Evolutionary conservation across 1,140 invertebrate species (phyloP).

Genomic region (Drosophila watanabei): DNA sequence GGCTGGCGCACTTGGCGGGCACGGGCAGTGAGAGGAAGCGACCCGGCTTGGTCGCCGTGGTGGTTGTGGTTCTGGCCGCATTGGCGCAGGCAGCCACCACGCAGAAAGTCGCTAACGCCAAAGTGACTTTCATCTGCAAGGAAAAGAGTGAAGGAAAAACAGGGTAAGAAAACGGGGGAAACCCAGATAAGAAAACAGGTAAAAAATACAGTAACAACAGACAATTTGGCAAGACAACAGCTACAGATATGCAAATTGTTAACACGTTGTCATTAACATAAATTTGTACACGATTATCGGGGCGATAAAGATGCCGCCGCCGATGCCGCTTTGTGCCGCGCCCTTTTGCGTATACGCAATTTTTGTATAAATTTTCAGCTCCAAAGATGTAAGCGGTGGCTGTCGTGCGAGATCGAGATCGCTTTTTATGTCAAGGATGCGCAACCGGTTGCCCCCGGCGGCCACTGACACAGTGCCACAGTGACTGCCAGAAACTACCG

Average conservation of each 20-base stretch:
- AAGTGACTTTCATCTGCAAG: slow-evolving; percentile 84
- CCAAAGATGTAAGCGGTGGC: slow-evolving; percentile 69
- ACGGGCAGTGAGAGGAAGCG: slow-evolving; percentile 92
- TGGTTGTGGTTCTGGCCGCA: slow-evolving; percentile 83
- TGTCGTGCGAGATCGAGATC: slow-evolving; percentile 46
- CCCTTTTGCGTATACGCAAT: slow-evolving; percentile 74
- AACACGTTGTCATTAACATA: slow-evolving; percentile 64
- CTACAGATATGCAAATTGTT: slow-evolving; percentile 59
- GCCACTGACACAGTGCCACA: slow-evolving; percentile 81
- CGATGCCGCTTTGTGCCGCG: slow-evolving; percentile 31
- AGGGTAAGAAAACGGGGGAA: slow-evolving; percentile 11
- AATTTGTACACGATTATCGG: slow-evolving; percentile 63
- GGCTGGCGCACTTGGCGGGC: slow-evolving; percentile 92
- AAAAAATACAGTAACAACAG: slow-evolving; percentile 5
- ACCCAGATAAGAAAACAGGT: slow-evolving; percentile 11
- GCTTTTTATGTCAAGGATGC: slow-evolving; percentile 85
- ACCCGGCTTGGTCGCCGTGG: slow-evolving; percentile 86
- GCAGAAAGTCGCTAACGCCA: slow-evolving; percentile 85
- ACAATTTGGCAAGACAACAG: slow-evolving; percentile 34
- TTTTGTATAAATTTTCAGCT: slow-evolving; percentile 65
- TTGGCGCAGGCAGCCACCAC: slow-evolving; percentile 78
- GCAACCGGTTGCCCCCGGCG: slow-evolving; percentile 80
- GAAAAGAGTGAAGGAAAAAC: slow-evolving; percentile 8
- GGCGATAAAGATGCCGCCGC: slow-evolving; percentile 39
- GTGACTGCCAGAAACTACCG: slow-evolving; percentile 50